Evolutionary conservation across 2,113 vertebrate species (phyloP).

Genomic region (Ictidomys tridecemlineatus): DNA sequence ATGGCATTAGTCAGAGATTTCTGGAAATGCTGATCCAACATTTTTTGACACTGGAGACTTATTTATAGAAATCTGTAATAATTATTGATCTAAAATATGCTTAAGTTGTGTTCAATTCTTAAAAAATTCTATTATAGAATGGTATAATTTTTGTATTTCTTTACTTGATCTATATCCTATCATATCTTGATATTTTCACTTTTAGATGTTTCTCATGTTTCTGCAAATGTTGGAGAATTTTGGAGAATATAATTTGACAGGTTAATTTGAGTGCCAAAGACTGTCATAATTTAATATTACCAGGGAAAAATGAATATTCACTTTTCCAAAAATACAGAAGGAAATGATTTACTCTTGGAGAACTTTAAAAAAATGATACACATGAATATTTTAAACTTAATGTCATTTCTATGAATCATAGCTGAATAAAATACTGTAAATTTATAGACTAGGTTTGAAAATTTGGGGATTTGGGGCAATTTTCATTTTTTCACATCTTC

Average conservation of each 20-base stretch:
- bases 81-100: slow-evolving; percentile 78
- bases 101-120: slow-evolving; percentile 67
- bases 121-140: slow-evolving; percentile 48
- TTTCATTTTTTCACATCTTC: slow-evolving; percentile 44
- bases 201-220: slow-evolving; percentile 64
- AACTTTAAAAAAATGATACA: slow-evolving; percentile 76
- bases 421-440: slow-evolving; percentile 77
- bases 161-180: slow-evolving; percentile 51
- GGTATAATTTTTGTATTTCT: slow-evolving; percentile 49
- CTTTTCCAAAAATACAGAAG: slow-evolving; percentile 81
- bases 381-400: slow-evolving; percentile 83
- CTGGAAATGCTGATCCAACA: slow-evolving; percentile 70
- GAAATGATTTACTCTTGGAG: slow-evolving; percentile 77
- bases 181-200: slow-evolving; percentile 65
- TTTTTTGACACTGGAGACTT: slow-evolving; percentile 70
- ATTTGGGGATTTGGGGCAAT: slow-evolving; percentile 45
- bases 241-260: slow-evolving; percentile 72
- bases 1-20: slow-evolving; percentile 76
- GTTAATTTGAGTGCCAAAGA: slow-evolving; percentile 79
- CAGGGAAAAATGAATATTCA: slow-evolving; percentile 83
- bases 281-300: slow-evolving; percentile 80
- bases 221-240: slow-evolving; percentile 65
- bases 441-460: slow-evolving; percentile 64
- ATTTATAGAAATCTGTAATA: slow-evolving; percentile 78
- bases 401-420: slow-evolving; percentile 82